Conservation (phyloP, 2,797 vertebrate species). For the Cichlasoma orientale region DNA sequence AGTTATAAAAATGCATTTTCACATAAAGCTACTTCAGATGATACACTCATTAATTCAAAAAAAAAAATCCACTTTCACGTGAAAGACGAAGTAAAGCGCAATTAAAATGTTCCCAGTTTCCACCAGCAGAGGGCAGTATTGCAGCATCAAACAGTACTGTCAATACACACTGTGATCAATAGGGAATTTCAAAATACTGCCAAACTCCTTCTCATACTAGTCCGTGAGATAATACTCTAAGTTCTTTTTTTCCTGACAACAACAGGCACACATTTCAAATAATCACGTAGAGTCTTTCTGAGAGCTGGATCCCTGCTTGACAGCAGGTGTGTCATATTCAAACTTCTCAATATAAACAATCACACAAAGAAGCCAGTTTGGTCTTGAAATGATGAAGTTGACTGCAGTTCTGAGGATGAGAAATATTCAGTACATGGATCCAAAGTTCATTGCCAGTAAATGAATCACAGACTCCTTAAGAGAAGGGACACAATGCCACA, state of each 20-base stretch:
- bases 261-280: constrained; percentile 20
- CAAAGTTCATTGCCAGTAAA: constrained; percentile 64
- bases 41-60: not conserved
- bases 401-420: constrained; percentile 50
- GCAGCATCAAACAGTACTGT: constrained; percentile 49
- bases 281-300: constrained; percentile 15
- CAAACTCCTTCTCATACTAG: constrained; percentile 33
- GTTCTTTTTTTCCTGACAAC: constrained; percentile 26
- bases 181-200: constrained; percentile 39
- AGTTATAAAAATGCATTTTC: not conserved
- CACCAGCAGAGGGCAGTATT: constrained; percentile 80
- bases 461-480: constrained; percentile 72
- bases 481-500: constrained; percentile 72
- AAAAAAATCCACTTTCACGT: not conserved
- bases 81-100: not conserved
- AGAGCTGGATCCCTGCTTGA: constrained; percentile 7
- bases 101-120: constrained; percentile 18
- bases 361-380: constrained; percentile 37
- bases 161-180: constrained; percentile 51
- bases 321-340: constrained; percentile 24
- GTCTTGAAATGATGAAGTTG: constrained; percentile 50
- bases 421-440: constrained; percentile 62
- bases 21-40: not conserved
- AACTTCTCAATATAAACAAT: constrained; percentile 38
- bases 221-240: constrained; percentile 30